Evolutionary conservation across 1,140 invertebrate species (phyloP), one percentile per base, ranked within the genome.

Genomic region (Neodiprion fabricii): DNA sequence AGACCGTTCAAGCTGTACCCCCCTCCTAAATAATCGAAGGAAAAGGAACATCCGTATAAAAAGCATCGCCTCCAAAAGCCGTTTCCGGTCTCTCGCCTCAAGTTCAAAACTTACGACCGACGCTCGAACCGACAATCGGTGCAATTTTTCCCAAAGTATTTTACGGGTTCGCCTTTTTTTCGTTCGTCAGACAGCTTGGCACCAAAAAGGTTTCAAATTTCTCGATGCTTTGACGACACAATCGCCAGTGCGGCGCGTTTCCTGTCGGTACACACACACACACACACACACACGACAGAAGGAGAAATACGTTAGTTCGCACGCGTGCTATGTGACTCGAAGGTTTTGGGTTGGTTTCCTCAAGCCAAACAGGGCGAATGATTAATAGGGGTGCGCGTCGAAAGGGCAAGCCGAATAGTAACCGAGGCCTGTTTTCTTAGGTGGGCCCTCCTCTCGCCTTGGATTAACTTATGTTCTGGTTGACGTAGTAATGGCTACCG

Each of bases 151-250:
- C n/a, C n/a, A 11, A 61, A 12, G 11, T 9, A 61, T 17, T 61
- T 9, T 61, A 14, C 9, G 53, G 28, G 53, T 61, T 17, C 9
- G 28, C 28, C 28, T 40, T 17, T 14, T 61, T 9, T 61, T 9
- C 11, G 5, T 12, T n/a, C n/a, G 14, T 2, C 40, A 80, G 79
- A 80, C 77, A 17, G 77, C 74, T 48, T 70, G 77, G 77, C 79
- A 80, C 72, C 72, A 67, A 9, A 71, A n/a, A 12, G 66, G 40
- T 78, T 74, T 79, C 79, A 28, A 71, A 49, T 80, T 80, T 77
- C 77, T 75, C 28, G 14, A 28, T 40, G 28, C 28, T 65, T 65
- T 65, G 61, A 65, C 61, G 17, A n/a, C 67, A 73, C 80, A 78
- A 72, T 49, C 40, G 67, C 53, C 9, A 40, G 53, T 61, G 53